Percentiles rank a stretch among this genome's conserved stretches.
Evolutionary conservation across 2,888 invertebrate species (phyloP).

Genomic region (Polylopha cassiicola): DNA sequence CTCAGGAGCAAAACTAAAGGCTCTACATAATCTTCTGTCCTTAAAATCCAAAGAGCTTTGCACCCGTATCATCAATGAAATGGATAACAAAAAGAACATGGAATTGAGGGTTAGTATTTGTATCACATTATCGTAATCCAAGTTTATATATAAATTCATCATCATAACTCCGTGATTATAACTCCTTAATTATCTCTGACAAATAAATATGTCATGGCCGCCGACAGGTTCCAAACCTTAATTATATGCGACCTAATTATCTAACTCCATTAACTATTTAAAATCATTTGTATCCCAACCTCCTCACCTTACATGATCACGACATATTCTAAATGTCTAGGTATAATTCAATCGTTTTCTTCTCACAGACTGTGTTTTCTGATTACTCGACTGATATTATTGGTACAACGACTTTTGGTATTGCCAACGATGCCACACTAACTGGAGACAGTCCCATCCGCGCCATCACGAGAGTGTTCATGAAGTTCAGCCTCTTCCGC

Average conservation of each 20-base stretch:
- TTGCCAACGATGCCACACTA: conserved; percentile 18
- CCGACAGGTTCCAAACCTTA: too few relatives aligned
- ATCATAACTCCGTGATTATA: background rate
- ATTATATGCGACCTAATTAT: too few relatives aligned
- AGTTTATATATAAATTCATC: background rate
- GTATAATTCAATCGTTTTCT: background rate
- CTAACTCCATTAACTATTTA: background rate
- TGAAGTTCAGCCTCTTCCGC: conserved; percentile 3
- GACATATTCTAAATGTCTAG: background rate
- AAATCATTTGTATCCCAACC: background rate
- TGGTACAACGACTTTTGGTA: conserved; percentile 22
- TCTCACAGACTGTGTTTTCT: conserved; percentile 18
- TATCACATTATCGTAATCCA: background rate
- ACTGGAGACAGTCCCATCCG: conserved; percentile 16
- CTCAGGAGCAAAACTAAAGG: conserved; percentile 32
- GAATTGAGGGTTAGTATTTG: conserved; percentile 25
- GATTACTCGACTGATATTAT: conserved; percentile 25
- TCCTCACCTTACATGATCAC: background rate
- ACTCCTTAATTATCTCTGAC: background rate
- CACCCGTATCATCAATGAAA: conserved; percentile 29
- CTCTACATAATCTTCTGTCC: conserved; percentile 23
- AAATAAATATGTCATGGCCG: too few relatives aligned
- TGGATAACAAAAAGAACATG: conserved; percentile 12
- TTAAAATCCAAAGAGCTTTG: conserved; percentile 29
- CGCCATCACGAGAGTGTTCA: conserved; percentile 12